phyloP scores from a whole-genome alignment of 1,140 invertebrate genomes.

The Penaeus indicus region DNA sequence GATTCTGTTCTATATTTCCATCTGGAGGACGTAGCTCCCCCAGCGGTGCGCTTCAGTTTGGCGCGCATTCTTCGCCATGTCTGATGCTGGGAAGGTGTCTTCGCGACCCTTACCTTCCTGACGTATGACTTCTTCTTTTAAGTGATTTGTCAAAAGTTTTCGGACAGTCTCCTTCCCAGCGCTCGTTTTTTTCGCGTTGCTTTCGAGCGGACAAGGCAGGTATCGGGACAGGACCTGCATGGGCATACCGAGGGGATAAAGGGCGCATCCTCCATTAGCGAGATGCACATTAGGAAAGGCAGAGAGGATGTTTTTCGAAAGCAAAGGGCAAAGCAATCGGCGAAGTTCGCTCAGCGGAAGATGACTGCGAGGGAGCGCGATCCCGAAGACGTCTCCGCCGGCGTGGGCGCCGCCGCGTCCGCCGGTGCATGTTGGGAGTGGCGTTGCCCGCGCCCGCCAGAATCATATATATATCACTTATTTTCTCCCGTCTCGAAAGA shows the following conservation, averaged over 20 bases:
- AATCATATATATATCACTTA: constrained; percentile 35
- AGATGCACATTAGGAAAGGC: neutral
- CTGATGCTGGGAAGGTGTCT: constrained; percentile 11
- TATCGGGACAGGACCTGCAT: too few relatives aligned
- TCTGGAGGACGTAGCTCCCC: too few relatives aligned
- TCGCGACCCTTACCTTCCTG: neutral
- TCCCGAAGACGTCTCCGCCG: constrained; percentile 42
- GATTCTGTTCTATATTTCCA: too few relatives aligned
- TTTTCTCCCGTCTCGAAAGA: neutral
- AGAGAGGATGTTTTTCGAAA: neutral
- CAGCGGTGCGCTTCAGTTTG: constrained; percentile 16
- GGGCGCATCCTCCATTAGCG: neutral
- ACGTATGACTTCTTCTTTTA: neutral
- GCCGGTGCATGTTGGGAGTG: constrained; percentile 60
- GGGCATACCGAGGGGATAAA: too few relatives aligned
- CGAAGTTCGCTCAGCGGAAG: neutral
- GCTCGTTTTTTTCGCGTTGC: too few relatives aligned
- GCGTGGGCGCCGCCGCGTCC: constrained; percentile 44
- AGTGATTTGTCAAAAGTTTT: neutral
- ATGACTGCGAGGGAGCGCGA: neutral
- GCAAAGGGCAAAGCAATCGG: neutral
- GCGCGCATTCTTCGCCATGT: constrained; percentile 10
- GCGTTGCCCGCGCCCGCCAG: constrained; percentile 45
- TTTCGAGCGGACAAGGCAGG: too few relatives aligned
- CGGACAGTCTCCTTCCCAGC: neutral